Conservation (phyloP, 2,888 invertebrate genomes). For the Tipula lateralis region DNA sequence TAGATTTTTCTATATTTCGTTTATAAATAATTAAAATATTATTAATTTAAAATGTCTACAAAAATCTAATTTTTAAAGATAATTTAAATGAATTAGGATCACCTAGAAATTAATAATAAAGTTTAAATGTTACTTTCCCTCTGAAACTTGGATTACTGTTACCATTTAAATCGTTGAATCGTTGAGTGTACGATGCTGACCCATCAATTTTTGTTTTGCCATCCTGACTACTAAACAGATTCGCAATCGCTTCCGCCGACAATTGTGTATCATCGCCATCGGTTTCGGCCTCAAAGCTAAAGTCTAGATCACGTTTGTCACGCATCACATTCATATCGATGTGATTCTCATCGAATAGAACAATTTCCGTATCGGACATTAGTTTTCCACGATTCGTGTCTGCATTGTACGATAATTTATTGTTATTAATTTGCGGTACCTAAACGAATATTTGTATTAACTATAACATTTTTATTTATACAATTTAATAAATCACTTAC, state of each 20-base stretch:
- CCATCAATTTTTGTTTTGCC: slow-evolving; percentile 46
- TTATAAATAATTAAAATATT: background rate
- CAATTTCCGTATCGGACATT: background rate
- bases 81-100: slow-evolving; percentile 26
- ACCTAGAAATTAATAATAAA: slow-evolving; percentile 41
- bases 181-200: slow-evolving; percentile 44
- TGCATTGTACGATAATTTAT: background rate
- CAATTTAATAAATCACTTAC: background rate
- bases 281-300: slow-evolving; percentile 46
- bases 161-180: slow-evolving; percentile 36
- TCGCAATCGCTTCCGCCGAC: slow-evolving; percentile 45
- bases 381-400: background rate
- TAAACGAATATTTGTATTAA: background rate
- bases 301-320: slow-evolving; percentile 44
- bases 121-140: slow-evolving; percentile 45
- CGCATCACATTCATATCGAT: slow-evolving; percentile 33
- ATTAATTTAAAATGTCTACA: background rate
- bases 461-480: background rate
- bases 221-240: slow-evolving; percentile 45
- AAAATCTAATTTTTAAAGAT: slow-evolving; percentile 6
- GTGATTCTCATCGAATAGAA: background rate
- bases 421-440: background rate
- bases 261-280: slow-evolving; percentile 46
- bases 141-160: slow-evolving; percentile 46
- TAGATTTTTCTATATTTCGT: background rate